Conservation (phyloP, 2,888 invertebrate species). For the Psylliodes chrysocephalus region DNA sequence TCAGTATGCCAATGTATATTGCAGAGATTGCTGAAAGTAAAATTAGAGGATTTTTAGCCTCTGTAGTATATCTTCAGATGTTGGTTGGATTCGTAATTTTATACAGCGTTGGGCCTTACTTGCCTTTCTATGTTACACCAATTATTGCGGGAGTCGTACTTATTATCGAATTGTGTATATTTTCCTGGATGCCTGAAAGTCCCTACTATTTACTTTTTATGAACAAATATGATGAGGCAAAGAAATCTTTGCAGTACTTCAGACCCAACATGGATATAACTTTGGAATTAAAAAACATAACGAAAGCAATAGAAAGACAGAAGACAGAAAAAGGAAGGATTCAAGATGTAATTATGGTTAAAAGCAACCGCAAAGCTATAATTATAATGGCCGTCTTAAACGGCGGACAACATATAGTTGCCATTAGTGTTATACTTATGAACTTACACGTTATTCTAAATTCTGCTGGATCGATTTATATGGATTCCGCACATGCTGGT, state of each 20-base stretch:
- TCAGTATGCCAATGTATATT: conserved; percentile 61
- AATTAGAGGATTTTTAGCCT: conserved; percentile 59
- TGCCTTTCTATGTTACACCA: conserved; percentile 55
- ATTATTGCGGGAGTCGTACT: conserved; percentile 56
- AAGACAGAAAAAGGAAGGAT: conserved; percentile 57
- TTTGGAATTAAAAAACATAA: conserved; percentile 57
- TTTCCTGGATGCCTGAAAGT: conserved; percentile 62
- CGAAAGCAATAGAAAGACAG: conserved; percentile 57
- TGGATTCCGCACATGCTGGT: conserved; percentile 54
- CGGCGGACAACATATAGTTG: conserved; percentile 60
- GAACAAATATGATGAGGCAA: conserved; percentile 54
- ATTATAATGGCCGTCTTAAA: conserved; percentile 60
- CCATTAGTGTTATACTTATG: conserved; percentile 62
- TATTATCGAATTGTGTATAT: conserved; percentile 54
- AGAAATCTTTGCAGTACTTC: conserved; percentile 54
- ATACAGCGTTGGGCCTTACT: conserved; percentile 58
- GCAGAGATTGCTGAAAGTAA: conserved; percentile 61
- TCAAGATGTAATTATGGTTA: conserved; percentile 57
- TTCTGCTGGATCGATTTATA: conserved; percentile 57
- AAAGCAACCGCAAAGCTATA: conserved; percentile 59
- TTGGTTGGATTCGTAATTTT: conserved; percentile 57
- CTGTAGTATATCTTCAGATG: conserved; percentile 59
- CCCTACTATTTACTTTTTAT: conserved; percentile 59
- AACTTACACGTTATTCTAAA: conserved; percentile 60
- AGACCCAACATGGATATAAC: conserved; percentile 52